Evolutionary conservation across 2,113 vertebrate genomes (phyloP).

Genomic region (Takifugu bimaculatus): DNA sequence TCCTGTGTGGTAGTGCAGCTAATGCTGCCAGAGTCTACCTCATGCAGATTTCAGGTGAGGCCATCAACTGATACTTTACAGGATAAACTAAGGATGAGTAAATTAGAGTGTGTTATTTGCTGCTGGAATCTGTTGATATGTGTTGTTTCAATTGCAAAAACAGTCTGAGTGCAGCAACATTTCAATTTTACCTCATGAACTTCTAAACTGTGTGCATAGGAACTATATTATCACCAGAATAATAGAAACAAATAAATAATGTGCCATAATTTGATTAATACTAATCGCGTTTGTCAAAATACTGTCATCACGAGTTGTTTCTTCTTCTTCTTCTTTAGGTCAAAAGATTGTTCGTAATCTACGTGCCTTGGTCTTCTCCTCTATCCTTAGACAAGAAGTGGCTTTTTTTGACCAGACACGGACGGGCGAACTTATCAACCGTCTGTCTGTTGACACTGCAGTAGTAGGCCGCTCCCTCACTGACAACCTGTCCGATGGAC

Average conservation of each 20-base stretch:
- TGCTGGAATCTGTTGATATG: no score
- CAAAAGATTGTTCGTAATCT: slow-evolving; percentile 89
- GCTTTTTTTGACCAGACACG: slow-evolving; percentile 93
- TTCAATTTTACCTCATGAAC: no score
- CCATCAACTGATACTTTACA: not conserved
- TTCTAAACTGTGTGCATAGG: no score
- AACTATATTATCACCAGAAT: no score
- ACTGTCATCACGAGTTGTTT: not conserved
- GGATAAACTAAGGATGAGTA: not conserved
- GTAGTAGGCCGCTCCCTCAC: slow-evolving; percentile 87
- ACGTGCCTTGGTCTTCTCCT: slow-evolving; percentile 84
- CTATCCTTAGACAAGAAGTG: slow-evolving; percentile 90
- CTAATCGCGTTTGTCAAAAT: not conserved
- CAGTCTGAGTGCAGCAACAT: no score
- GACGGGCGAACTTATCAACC: slow-evolving; percentile 94
- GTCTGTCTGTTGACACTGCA: slow-evolving; percentile 88
- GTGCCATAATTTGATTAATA: not conserved
- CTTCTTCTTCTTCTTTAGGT: slow-evolving; percentile 70
- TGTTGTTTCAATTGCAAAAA: no score
- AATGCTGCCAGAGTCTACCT: slow-evolving; percentile 92
- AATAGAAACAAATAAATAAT: no score
- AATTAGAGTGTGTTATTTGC: not conserved
- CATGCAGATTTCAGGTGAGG: slow-evolving; percentile 91
- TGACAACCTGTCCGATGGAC: slow-evolving; percentile 94
- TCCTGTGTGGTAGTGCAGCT: slow-evolving; percentile 87